Evolutionary conservation across 2,113 vertebrate species (phyloP).

Genomic region (Onychorhynchus coronatus): DNA sequence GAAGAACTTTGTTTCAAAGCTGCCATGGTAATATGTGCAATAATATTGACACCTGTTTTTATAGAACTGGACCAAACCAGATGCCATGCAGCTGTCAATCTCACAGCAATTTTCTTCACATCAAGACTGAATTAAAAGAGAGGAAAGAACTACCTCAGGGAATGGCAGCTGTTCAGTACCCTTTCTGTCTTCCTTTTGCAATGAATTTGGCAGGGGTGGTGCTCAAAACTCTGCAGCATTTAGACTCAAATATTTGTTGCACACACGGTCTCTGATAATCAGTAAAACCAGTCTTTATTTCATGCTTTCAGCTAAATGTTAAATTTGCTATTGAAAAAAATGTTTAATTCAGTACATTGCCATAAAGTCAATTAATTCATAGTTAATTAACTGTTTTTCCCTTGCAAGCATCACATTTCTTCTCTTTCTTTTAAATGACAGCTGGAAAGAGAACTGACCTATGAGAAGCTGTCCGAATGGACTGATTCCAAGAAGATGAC

Average conservation of each 20-base stretch:
- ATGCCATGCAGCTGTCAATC: neutral
- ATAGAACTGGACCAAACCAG: neutral
- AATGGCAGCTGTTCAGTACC: neutral
- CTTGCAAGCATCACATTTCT: neutral
- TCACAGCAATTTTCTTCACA: neutral
- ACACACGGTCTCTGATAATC: neutral
- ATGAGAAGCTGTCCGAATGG: conserved; percentile 79
- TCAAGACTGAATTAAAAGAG: neutral
- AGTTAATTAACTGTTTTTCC: neutral
- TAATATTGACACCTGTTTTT: neutral
- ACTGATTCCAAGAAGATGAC: conserved; percentile 77
- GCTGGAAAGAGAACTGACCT: conserved; percentile 79
- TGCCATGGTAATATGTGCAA: neutral
- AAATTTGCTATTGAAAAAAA: neutral
- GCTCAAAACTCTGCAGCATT: neutral
- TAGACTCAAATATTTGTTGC: neutral
- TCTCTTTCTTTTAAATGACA: conserved; percentile 24
- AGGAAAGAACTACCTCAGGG: neutral
- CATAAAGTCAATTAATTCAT: neutral
- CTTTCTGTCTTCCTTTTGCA: neutral
- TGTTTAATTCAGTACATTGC: neutral
- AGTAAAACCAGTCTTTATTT: neutral
- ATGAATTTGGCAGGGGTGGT: neutral
- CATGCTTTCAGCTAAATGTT: neutral
- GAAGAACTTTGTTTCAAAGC: neutral